Conservation (phyloP, 2,888 invertebrate genomes). For the Pterostichus niger region DNA sequence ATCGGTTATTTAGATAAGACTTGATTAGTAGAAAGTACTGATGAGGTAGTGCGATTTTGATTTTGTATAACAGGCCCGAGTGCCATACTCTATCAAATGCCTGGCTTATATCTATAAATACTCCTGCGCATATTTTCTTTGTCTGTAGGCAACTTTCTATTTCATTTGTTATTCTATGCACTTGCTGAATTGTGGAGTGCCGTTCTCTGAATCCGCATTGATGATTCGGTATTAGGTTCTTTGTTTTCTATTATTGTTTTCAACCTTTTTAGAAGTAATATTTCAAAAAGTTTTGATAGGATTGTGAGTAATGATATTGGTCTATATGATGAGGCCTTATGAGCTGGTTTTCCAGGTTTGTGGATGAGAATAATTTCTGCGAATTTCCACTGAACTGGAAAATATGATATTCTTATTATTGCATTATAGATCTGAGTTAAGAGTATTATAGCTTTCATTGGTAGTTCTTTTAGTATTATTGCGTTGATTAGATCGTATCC, state of each 20-base stretch:
- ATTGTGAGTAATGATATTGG: background rate
- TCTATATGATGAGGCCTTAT: background rate
- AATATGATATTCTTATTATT: constrained; percentile 16
- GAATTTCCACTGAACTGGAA: constrained; percentile 27
- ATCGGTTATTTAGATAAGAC: constrained; percentile 59
- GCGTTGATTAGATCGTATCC: background rate
- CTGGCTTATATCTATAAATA: background rate
- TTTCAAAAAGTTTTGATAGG: background rate
- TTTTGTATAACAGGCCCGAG: constrained; percentile 39
- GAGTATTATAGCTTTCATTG: background rate
- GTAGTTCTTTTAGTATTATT: constrained; percentile 25
- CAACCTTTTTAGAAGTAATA: background rate
- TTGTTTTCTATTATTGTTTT: background rate
- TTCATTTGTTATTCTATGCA: constrained; percentile 63
- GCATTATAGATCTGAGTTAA: constrained; percentile 16
- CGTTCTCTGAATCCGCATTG: constrained; percentile 68
- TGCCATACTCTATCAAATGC: constrained; percentile 4
- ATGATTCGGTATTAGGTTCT: constrained; percentile 62
- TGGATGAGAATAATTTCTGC: background rate
- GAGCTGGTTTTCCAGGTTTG: constrained; percentile 15
- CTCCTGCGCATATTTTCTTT: constrained; percentile 6
- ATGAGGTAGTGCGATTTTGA: constrained; percentile 53
- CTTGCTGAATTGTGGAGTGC: constrained; percentile 46
- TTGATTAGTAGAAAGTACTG: constrained; percentile 53
- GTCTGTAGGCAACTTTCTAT: constrained; percentile 57